Evolutionary conservation across 2,888 invertebrate species (phyloP), one percentile per base, ranked within the genome.

Genomic region (Zaprionus bogoriensis): DNA sequence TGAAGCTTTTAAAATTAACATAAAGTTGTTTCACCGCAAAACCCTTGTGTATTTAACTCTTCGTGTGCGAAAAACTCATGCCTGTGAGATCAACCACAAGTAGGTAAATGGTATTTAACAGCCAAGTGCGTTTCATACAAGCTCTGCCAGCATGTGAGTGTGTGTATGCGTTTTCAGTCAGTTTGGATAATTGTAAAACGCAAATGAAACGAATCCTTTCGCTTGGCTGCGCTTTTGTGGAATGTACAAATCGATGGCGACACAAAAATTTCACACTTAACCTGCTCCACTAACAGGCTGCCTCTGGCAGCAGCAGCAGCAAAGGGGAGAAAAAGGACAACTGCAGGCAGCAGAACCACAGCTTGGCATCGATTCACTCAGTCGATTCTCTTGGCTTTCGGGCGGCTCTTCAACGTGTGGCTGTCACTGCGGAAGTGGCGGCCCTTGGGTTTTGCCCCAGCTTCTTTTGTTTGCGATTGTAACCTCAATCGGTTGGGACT

Each of bases 261-360:
- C 62, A 67, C 57, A 53, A 60, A 72, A 76, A 60, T 69, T 72
- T 73, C 62, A 62, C 76, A 86, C 82, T 82, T 83, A 82, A 83
- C 79, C 80, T 86, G 79, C 63, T 79, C 68, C 68, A 78, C 68
- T 70, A 62, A 50, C 59, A 52, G 55, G 42, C 57, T 19, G n/a
- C 25, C n/a, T n/a, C n/a, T n/a, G 48, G 22, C 17, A 19, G 25
- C 7, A 45, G 20, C 9, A 32, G 17, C n/a, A 30, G 45, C 28
- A 45, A n/a, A n/a, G n/a, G n/a, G n/a, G n/a, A n/a, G n/a, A n/a
- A n/a, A n/a, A n/a, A n/a, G n/a, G n/a, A 38, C 9, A 19, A 25
- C n/a, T 32, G 10, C 41, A 17, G 36, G 14, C 30, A 5, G 9
- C 22, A 39, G 12, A 46, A 57, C 52, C 46, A 51, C 55, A 72